Evolutionary conservation across 2,888 invertebrate species (phyloP).

Genomic region (Encarsia formosa): DNA sequence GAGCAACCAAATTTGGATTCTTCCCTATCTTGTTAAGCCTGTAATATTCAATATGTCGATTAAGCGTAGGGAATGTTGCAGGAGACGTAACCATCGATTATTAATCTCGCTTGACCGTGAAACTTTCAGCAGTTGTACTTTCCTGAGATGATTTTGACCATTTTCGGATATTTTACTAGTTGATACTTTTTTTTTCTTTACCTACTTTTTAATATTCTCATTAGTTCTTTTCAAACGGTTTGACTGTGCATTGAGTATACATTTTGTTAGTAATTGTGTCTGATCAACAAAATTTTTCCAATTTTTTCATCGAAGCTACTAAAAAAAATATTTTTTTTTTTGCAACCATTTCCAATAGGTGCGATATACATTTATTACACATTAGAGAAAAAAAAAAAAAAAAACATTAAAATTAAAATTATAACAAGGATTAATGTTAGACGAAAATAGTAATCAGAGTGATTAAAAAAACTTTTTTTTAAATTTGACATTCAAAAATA

Average conservation of each 20-base stretch:
- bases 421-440: too few relatives aligned
- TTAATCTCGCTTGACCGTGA: slow-evolving; percentile 43
- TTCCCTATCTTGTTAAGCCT: slow-evolving; percentile 96
- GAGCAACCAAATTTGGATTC: slow-evolving; percentile 86
- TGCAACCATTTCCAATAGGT: slow-evolving; percentile 23
- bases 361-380: slow-evolving; percentile 20
- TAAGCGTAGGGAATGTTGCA: slow-evolving; percentile 52
- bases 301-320: slow-evolving; percentile 3
- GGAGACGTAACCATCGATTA: slow-evolving; percentile 45
- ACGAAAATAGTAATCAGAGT: too few relatives aligned
- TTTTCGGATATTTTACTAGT: neutral
- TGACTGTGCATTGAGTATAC: slow-evolving; percentile 25
- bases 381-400: too few relatives aligned
- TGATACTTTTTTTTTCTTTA: neutral
- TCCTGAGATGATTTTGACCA: slow-evolving; percentile 10
- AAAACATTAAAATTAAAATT: too few relatives aligned
- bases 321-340: slow-evolving; percentile 5
- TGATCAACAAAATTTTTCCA: neutral
- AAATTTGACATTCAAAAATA: too few relatives aligned
- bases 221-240: too few relatives aligned
- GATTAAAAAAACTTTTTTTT: too few relatives aligned
- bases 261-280: slow-evolving; percentile 17
- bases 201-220: too few relatives aligned
- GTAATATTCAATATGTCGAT: slow-evolving; percentile 43
- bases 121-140: slow-evolving; percentile 34